Base-by-base conservation (phyloP, 2,113 vertebrate genomes). In the Perognathus longimembris region DNA sequence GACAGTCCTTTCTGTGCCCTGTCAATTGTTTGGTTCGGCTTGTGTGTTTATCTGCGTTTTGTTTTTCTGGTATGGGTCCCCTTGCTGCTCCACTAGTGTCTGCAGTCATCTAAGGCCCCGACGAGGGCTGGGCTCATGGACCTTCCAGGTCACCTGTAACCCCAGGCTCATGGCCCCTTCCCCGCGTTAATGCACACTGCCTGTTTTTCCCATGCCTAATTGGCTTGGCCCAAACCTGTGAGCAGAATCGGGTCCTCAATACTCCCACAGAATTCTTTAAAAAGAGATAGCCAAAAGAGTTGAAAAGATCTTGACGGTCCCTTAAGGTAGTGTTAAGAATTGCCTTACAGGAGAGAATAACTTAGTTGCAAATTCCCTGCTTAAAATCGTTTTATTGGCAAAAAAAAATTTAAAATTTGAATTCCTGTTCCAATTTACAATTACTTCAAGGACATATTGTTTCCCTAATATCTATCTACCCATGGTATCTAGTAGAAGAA, bases 311-410 rank as follows among this genome's bases (percentile, higher is more conserved):
- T 24, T 69, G 20, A 34, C 1, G 77, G 8, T 59, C 11, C 40
- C 6, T 77, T 45, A 20, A 64, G 61, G 40, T 11, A 36, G 80
- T 45, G 67, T 76, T 77, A 59, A 77, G 20, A 30, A 64, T 32
- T 40, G 5, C 0, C 6, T 80, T 63, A 8, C 3, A 61, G n/a
- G 17, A 40, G 90, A 83, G 91, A 83, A 40, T 2, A 85, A 12
- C 1, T 42, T 40, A 73, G 15, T 67, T 91, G 7, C 22, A 66
- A 85, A 74, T 50, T 26, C 57, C 82, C 40, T 76, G 28, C 1
- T 88, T 85, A 64, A 92, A 82, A 40, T 85, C 12, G n/a, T 6
- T 95, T 80, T 7, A 78, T 73, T 91, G 34, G 7, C 3, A 57
- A 2, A 59, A 57, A 2, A 59, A 50, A 28, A 0, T 66, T 69